A percentile compares a stretch with the other conserved stretches of the same genome.
These are phyloP conservation scores for Cervus canadensis DNA, from an alignment of 2,113 vertebrate genomes.

Conservation along the genomic window DNA sequence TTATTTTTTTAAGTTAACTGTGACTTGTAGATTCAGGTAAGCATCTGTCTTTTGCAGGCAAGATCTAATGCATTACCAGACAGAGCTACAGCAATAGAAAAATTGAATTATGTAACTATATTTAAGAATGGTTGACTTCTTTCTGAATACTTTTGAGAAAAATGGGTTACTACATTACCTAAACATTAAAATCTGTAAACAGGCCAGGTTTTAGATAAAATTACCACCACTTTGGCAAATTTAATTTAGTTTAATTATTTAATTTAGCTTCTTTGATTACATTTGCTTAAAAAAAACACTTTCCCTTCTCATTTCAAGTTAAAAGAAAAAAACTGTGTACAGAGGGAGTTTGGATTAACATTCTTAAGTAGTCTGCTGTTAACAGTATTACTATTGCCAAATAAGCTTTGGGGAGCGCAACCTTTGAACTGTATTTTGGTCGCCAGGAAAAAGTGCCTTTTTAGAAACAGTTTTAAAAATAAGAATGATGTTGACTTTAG, in stretches of 20 bases:
- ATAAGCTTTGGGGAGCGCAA: background rate
- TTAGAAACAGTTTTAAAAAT: background rate
- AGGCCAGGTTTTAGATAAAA: slow-evolving; percentile 1
- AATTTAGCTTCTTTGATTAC: slow-evolving; percentile 39
- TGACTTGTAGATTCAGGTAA: background rate
- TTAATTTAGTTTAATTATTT: background rate
- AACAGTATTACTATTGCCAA: background rate
- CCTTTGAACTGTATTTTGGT: background rate
- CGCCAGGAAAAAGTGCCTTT: background rate
- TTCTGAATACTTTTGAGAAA: slow-evolving; percentile 66
- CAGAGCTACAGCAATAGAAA: slow-evolving; percentile 26
- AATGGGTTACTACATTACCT: slow-evolving; percentile 40
- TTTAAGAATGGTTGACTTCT: background rate
- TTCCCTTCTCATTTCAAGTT: background rate
- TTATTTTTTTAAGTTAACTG: background rate
- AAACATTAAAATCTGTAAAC: slow-evolving; percentile 50
- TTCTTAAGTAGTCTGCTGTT: background rate
- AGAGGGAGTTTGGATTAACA: background rate
- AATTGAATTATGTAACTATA: slow-evolving; percentile 26
- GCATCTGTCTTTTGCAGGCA: background rate
- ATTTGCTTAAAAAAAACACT: background rate
- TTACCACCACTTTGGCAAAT: background rate
- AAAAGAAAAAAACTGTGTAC: background rate
- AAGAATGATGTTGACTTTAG: background rate
- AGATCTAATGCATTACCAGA: background rate